Evolutionary conservation across 2,113 vertebrate genomes (phyloP), one percentile per base, ranked within the genome.

Genomic region (Zosterops japonicus): DNA sequence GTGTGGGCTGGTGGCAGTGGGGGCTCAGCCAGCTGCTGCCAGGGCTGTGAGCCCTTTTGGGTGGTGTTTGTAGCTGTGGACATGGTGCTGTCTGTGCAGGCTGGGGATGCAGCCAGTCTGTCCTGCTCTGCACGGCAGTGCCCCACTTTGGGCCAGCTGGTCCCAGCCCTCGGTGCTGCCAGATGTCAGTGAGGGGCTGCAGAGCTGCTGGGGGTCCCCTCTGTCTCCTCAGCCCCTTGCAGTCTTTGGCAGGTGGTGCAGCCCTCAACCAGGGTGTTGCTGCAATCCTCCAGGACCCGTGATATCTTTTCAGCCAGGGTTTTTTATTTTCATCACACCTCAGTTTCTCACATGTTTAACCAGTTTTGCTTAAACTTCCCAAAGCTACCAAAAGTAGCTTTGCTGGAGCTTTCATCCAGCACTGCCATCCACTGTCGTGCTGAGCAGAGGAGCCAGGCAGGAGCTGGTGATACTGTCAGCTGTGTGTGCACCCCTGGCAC

Each of bases 121-220:
- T 14, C 36, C 74, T 1, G 12, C 59, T 31, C 0, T 0, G 17
- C 22, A 0, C 0, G 5, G 29, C 42, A 0, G 21, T 35, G 11
- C 29, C 28, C 35, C 8, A 11, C 39, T 21, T 13, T 39, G 36
- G 17, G 25, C 35, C 35, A 39, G 59, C 59, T 19, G 35, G 6
- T 60, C 15, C n/a, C 57, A 60, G 59, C 69, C 59, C 2, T 13
- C 1, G 0, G 24, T 4, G 27, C 55, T 56, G 55, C 15, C 25
- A 6, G 71, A 3, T 3, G 39, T 25, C 81, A 50, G 36, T 4
- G 11, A 41, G 31, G 42, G 2, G 3, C 2, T 5, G 79, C 36
- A 17, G 29, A 4, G 56, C 4, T 2, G 2, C 25, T 5, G 4
- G 13, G 53, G 9, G 3, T 29, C 16, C 56, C 19, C 22, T 27